Evolutionary conservation across 2,888 invertebrate genomes (phyloP), one percentile per base, ranked within the genome.

Genomic region (Vanessa cardui): DNA sequence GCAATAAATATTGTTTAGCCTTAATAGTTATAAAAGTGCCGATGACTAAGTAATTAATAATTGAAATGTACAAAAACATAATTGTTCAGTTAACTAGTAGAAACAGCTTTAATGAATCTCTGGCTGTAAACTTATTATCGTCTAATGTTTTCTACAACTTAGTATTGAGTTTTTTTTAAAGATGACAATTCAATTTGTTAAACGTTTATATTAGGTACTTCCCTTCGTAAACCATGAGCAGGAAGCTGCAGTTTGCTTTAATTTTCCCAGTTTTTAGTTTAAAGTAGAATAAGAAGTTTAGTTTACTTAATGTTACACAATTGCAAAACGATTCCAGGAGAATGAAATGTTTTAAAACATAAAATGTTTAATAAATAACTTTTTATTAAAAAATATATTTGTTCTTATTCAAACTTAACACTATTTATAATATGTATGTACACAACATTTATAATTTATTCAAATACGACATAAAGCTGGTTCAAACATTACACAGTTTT

Each of bases 331-430:
- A 56, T 72, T 65, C 50, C 64, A 49, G 63, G 52, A 56, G 66
- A 56, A 63, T 62, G 45, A 31, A 64, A 39, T 58, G 45, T 71
- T 67, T 64, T 66, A 72, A 56, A 39, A 50, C 50, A 71, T 52
- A 66, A 69, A 67, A 68, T 21, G 75, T 78, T 80, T 84, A 92
- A 92, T 92, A 92, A 92, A 92, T 92, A 90, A 84, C 81, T 79
- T 84, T 88, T 90, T 54, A 88, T 85, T 88, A 82, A 82, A 85
- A 87, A 84, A 85, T 70, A 65, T 79, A 77, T 65, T 73, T 76
- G 80, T 72, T 86, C 85, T 90, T 88, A 89, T 83, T 87, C 82
- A 85, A 85, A 77, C 72, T 62, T 81, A 81, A 79, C 68, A 73
- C 70, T 64, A 59, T 54, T 82, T 85, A 85, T 78, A 73, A 76